These are phyloP conservation scores for Drosophila barbarae DNA, from an alignment of 2,888 invertebrate species.

Conservation along the genomic window DNA sequence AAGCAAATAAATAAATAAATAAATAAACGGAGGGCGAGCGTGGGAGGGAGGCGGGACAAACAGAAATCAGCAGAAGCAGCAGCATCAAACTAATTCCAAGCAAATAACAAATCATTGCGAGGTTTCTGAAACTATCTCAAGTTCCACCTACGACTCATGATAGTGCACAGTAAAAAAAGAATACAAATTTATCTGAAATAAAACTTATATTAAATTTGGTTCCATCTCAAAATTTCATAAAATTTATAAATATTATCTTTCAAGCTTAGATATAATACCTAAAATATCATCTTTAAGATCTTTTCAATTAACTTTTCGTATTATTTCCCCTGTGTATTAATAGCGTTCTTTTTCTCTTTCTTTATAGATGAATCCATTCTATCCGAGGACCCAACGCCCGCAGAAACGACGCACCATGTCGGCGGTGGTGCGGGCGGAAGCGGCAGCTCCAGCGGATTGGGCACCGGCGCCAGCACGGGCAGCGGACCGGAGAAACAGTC, in stretches of 20 bases:
- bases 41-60: constrained; percentile 21
- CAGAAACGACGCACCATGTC: constrained; percentile 80
- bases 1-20: constrained; percentile 29
- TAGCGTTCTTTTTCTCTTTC: constrained; percentile 7
- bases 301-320: not conserved
- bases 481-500: constrained; percentile 78
- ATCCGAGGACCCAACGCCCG: constrained; percentile 80
- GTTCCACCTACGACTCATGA: constrained; percentile 15
- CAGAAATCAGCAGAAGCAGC: constrained; percentile 34
- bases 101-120: constrained; percentile 73
- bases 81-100: constrained; percentile 68
- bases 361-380: constrained; percentile 79
- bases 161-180: constrained; percentile 6
- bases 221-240: not conserved
- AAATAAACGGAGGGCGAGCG: constrained; percentile 23
- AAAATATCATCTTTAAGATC: too few relatives aligned
- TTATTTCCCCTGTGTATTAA: not conserved
- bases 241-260: not conserved
- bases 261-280: not conserved
- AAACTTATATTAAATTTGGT: accelerated
- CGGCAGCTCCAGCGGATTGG: constrained; percentile 57
- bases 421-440: constrained; percentile 50
- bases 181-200: too few relatives aligned
- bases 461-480: constrained; percentile 72
- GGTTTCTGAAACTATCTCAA: constrained; percentile 17